Evolutionary conservation across 1,140 invertebrate genomes (phyloP).

Genomic region (Mercenaria mercenaria): DNA sequence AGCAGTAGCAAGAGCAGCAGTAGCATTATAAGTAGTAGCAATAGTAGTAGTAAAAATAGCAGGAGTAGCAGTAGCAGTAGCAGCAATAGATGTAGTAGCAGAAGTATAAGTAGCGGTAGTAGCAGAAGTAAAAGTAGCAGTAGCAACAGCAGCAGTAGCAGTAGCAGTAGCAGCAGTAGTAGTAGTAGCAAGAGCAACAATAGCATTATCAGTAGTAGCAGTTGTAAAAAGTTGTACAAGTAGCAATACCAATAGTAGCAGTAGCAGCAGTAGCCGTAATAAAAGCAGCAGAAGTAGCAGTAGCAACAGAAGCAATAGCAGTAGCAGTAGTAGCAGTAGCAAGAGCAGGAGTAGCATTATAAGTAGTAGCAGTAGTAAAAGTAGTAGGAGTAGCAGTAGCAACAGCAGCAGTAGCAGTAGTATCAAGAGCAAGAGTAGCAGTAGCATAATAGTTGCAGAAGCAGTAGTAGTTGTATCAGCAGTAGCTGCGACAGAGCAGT

Average conservation of each 20-base stretch:
- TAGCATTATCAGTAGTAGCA: conserved; percentile 11
- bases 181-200: conserved; percentile 41
- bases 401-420: conserved; percentile 48
- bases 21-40: conserved; percentile 35
- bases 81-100: neutral
- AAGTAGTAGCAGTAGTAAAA: conserved; percentile 45
- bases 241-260: conserved; percentile 46
- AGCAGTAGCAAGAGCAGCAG: neutral
- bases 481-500: neutral
- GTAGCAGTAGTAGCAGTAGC: conserved; percentile 18
- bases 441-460: conserved; percentile 70
- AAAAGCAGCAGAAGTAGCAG: conserved; percentile 9
- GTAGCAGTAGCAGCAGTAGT: neutral
- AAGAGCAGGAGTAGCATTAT: conserved; percentile 16
- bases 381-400: conserved; percentile 46
- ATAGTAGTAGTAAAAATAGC: neutral
- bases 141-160: neutral
- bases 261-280: neutral
- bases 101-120: neutral
- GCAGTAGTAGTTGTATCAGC: conserved; percentile 4
- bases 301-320: conserved; percentile 35
- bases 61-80: neutral
- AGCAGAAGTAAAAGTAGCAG: conserved; percentile 15
- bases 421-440: conserved; percentile 72
- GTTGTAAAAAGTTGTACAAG: conserved; percentile 40